A percentile compares a stretch with the other conserved stretches of the same genome.
Evolutionary conservation across 2,797 vertebrate genomes (phyloP).

Genomic region (Simalia tracyae): DNA sequence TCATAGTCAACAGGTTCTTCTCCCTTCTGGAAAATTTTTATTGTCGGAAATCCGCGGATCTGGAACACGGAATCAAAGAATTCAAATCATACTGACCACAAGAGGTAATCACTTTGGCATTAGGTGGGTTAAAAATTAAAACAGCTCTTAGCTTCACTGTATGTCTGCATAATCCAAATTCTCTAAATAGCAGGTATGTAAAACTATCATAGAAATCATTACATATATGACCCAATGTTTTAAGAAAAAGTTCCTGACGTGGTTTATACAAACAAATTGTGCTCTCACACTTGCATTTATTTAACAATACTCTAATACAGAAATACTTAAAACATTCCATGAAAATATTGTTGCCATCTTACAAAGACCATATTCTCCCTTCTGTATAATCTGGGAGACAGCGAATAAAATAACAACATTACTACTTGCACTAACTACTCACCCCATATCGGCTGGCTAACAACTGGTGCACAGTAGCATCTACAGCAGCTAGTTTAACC

Average conservation of each 20-base stretch:
- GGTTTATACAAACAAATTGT: background rate
- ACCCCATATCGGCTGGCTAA: slow-evolving; percentile 89
- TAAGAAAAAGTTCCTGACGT: background rate
- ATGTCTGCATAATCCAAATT: background rate
- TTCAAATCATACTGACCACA: background rate
- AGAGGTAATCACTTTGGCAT: background rate
- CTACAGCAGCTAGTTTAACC: slow-evolving; percentile 90
- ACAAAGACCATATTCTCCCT: background rate
- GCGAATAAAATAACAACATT: too few species aligned
- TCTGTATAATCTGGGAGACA: background rate
- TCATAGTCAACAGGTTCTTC: slow-evolving; percentile 91
- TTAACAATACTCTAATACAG: background rate
- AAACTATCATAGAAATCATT: background rate
- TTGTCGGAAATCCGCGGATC: slow-evolving; percentile 94
- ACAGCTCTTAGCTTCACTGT: background rate
- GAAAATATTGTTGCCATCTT: background rate
- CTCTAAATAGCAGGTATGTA: background rate
- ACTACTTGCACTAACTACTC: slow-evolving; percentile 56
- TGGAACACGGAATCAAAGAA: slow-evolving; percentile 61
- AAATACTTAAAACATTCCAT: background rate
- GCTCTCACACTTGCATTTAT: background rate
- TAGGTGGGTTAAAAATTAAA: background rate
- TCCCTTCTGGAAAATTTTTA: slow-evolving; percentile 96
- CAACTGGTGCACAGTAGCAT: slow-evolving; percentile 88
- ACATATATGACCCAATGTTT: background rate